Evolutionary conservation across 2,113 vertebrate genomes (phyloP), one percentile per base, ranked within the genome.

Genomic region (Hiodon alosoides): DNA sequence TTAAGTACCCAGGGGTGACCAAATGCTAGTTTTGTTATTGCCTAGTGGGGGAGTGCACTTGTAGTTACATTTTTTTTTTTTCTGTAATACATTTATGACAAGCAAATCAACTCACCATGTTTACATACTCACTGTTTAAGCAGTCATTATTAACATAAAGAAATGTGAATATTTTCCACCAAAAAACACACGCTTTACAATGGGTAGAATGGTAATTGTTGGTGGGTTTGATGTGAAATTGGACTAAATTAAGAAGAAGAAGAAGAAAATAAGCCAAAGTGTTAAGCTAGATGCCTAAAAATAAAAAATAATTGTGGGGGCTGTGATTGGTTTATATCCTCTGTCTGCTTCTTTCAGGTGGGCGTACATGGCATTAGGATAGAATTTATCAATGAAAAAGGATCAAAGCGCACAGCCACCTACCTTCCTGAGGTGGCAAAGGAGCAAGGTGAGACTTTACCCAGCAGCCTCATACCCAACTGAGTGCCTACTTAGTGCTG

Each of bases 361-460:
- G 97, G 97, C 92, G 95, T 99, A 86, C 97, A 99, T 84, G 97
- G 97, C 90, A 99, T 99, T 95, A 97, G 97, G 90, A 99, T 99
- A 96, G 97, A 99, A 88, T 99, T 99, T 96, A 98, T 98, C 95
- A 99, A 96, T 90, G 97, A 99, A 94, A 99, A 99, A 96, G 97
- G 97, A 95, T 98, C 97, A 91, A 99, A 99, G 90, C 96, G 97
- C 89, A 99, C 97, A 81, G 97, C 97, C 93, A 99, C 97, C 92
- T 99, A 99, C 90, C 89, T 99, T 86, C 97, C 97, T 79, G 97
- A 99, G 94, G 97, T 99, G 92, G 97, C 97, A 83, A 99, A 99
- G 94, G 97, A 99, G 94, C 97, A 99, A 98, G 97, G 97, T 99
- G 85, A 94, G 90, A 47, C 16, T 51, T 10, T 7, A 6, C 17